phyloP scores from a whole-genome alignment of 2,888 invertebrate species.

The Thymelicus sylvestris region DNA sequence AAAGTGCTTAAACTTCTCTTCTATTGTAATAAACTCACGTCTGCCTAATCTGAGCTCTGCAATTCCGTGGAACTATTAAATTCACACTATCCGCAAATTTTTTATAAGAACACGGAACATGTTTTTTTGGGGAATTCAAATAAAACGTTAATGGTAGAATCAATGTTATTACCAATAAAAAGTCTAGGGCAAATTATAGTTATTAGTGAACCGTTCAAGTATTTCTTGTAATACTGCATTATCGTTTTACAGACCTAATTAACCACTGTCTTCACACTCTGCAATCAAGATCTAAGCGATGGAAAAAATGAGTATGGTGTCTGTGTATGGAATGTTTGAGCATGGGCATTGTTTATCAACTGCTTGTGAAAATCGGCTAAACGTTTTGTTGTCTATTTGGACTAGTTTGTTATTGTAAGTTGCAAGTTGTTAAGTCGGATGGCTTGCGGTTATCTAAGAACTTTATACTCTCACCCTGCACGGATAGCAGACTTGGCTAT shows the following conservation, averaged over 20 bases:
- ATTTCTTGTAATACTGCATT: conserved; percentile 12
- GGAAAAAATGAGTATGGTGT: too few species aligned
- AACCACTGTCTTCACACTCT: background rate
- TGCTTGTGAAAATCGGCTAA: too few species aligned
- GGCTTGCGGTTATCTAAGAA: too few species aligned
- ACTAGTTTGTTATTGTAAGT: too few species aligned
- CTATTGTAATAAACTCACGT: too few species aligned
- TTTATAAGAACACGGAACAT: background rate
- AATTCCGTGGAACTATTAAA: background rate
- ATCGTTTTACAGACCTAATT: background rate
- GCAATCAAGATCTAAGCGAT: background rate
- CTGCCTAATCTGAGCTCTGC: background rate
- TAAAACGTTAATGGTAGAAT: background rate
- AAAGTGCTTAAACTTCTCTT: too few species aligned
- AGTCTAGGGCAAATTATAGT: conserved; percentile 5
- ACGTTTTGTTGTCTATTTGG: too few species aligned
- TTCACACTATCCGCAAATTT: conserved; percentile 1
- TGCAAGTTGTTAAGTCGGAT: too few species aligned
- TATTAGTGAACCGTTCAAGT: conserved; percentile 9
- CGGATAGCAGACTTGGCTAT: too few species aligned
- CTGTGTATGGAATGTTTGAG: too few species aligned
- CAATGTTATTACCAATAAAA: background rate
- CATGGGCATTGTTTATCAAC: too few species aligned
- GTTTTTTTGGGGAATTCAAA: background rate
- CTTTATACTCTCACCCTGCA: too few species aligned